phyloP scores from a whole-genome alignment of 2,797 vertebrate species.

The Schizopygopsis malacanthus region DNA sequence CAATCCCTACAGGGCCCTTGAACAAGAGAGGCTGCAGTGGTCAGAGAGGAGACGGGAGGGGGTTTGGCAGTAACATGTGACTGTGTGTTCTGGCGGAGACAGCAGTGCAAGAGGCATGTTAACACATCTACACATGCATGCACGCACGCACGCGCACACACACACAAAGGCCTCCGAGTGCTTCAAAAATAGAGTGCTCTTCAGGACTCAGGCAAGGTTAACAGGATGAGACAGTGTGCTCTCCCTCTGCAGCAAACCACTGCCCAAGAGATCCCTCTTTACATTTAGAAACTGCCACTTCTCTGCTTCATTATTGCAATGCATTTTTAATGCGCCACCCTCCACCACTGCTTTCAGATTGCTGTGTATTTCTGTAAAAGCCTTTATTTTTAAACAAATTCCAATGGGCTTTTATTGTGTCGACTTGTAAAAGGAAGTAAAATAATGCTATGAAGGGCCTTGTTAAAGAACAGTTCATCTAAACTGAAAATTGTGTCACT shows the following conservation, averaged over 20 bases:
- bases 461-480: background rate
- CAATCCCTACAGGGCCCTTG: slow-evolving; percentile 4
- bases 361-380: slow-evolving; percentile 15
- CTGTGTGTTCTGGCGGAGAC: slow-evolving; percentile 40
- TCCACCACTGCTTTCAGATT: slow-evolving; percentile 1
- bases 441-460: background rate
- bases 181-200: slow-evolving; percentile 59
- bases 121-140: slow-evolving; percentile 19
- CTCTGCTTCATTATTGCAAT: slow-evolving; percentile 28
- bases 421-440: background rate
- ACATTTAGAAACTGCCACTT: slow-evolving; percentile 21
- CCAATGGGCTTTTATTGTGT: background rate
- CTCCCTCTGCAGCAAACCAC: slow-evolving; percentile 37
- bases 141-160: background rate
- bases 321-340: slow-evolving; percentile 41
- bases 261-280: slow-evolving; percentile 43
- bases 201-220: slow-evolving; percentile 61
- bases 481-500: background rate
- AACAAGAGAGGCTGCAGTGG: slow-evolving; percentile 21
- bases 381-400: background rate
- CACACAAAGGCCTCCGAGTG: slow-evolving; percentile 42
- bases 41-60: background rate
- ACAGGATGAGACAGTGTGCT: slow-evolving; percentile 57
- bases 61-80: slow-evolving; percentile 39
- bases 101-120: slow-evolving; percentile 40